Base-by-base conservation (phyloP, 2,797 vertebrate species). In the Sebastes paucispinis region DNA sequence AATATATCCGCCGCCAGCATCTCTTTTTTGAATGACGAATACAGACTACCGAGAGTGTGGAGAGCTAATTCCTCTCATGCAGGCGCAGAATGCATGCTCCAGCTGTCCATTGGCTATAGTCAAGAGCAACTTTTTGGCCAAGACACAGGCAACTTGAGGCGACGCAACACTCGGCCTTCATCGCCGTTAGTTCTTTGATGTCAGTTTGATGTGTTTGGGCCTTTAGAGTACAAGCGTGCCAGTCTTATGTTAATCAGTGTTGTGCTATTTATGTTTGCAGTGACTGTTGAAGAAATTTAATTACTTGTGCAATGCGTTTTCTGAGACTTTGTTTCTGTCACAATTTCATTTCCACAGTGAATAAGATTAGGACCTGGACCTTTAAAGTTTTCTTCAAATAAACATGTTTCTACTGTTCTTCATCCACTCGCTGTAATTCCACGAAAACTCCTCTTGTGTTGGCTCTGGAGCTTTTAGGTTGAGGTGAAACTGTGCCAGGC, bases 401-500 rank as follows among this genome's bases (percentile, higher is more conserved):
- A 47, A 75, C 24, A 62, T 34, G 47, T 39, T 10, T 36, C 9
- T 3, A 22, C 60, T 47, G 16, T 74, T 24, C 20, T 13, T 76
- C 8, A 69, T 69, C 55, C 52, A 31, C 8, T 39, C 9, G 0
- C 5, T 58, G 60, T 31, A 34, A 70, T 63, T 78, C 14, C 25
- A 39, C 3, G 22, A 7, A 70, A 77, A 73, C 24, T 24, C n/a
- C 27, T 43, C 18, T 8, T 2, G 1, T n/a, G 9, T 25, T 57
- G 67, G 73, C 64, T 73, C 29, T 24, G 72, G 9, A 77, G 71
- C 80, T 66, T 71, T 69, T 5, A 68, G 24, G 24, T 43, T 43
- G 36, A 86, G 89, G 84, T 86, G 59, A 86, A 86, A 75, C 75
- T 63, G 76, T 74, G 69, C 74, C 83, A 77, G 60, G 69, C 2